phyloP scores from a whole-genome alignment of 2,797 vertebrate species.

The Coregonus ussuriensis region DNA sequence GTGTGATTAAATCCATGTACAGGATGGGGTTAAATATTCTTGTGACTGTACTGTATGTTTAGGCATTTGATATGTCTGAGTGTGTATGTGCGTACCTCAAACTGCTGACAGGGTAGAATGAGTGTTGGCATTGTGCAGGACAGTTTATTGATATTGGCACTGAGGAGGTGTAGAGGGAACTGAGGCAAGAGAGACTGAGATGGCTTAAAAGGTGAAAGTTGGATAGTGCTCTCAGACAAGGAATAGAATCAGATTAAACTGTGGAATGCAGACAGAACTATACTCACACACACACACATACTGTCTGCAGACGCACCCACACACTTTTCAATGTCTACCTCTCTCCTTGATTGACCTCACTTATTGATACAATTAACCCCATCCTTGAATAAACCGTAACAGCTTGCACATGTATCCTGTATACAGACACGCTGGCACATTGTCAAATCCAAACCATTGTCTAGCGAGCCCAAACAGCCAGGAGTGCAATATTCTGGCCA shows the following conservation, averaged over 20 bases:
- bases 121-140: constrained; percentile 38
- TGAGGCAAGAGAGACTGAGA: constrained; percentile 40
- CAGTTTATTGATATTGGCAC: constrained; percentile 63
- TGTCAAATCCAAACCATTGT: constrained; percentile 4
- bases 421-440: background rate
- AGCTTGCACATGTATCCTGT: constrained; percentile 6
- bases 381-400: constrained; percentile 18
- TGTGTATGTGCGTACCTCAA: constrained; percentile 7
- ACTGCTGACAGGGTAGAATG: constrained; percentile 39
- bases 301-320: background rate
- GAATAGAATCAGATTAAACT: constrained; percentile 45
- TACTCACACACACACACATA: constrained; percentile 28
- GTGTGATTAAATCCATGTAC: background rate
- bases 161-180: constrained; percentile 20
- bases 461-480: background rate
- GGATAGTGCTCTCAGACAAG: constrained; percentile 47
- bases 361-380: constrained; percentile 10
- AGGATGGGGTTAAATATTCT: constrained; percentile 12
- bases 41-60: constrained; percentile 9
- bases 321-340: background rate
- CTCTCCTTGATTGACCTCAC: constrained; percentile 38
- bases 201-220: constrained; percentile 42
- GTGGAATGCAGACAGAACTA: constrained; percentile 22
- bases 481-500: background rate
- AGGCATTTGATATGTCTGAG: constrained; percentile 7